Conservation (phyloP, 2,797 vertebrate genomes). For the Sebastes reedi region DNA sequence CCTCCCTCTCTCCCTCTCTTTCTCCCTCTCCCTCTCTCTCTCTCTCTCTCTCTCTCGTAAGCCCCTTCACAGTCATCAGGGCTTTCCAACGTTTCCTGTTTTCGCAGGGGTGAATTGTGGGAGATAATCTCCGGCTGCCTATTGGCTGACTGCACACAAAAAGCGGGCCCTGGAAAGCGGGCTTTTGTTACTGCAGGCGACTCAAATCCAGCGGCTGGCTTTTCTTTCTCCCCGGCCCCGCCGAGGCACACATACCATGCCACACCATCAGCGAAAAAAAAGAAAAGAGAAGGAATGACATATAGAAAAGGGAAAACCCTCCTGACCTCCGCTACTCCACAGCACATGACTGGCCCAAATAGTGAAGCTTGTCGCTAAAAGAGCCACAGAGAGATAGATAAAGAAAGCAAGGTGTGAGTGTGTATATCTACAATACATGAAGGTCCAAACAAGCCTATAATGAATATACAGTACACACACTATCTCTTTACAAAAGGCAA, state of each 20-base stretch:
- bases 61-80: constrained; percentile 80
- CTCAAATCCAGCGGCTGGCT: constrained; percentile 80
- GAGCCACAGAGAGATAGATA: constrained; percentile 13
- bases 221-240: constrained; percentile 71
- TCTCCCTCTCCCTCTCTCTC: constrained; percentile 25
- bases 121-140: constrained; percentile 82
- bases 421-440: not conserved
- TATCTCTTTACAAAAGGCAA: constrained; percentile 18
- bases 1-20: constrained; percentile 46
- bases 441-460: not conserved
- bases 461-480: not conserved
- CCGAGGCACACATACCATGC: constrained; percentile 70
- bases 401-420: constrained; percentile 4
- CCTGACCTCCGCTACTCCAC: constrained; percentile 59
- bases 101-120: constrained; percentile 83
- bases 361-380: constrained; percentile 37
- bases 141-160: constrained; percentile 84
- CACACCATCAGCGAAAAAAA: constrained; percentile 81
- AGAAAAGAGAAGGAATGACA: constrained; percentile 78
- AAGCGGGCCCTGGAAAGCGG: constrained; percentile 79
- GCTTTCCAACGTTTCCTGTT: constrained; percentile 84
- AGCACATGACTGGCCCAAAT: constrained; percentile 60
- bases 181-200: constrained; percentile 78
- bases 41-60: constrained; percentile 61
- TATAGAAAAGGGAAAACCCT: constrained; percentile 71